Evolutionary conservation across 2,888 invertebrate genomes (phyloP).

Genomic region (Napeogenes inachia): DNA sequence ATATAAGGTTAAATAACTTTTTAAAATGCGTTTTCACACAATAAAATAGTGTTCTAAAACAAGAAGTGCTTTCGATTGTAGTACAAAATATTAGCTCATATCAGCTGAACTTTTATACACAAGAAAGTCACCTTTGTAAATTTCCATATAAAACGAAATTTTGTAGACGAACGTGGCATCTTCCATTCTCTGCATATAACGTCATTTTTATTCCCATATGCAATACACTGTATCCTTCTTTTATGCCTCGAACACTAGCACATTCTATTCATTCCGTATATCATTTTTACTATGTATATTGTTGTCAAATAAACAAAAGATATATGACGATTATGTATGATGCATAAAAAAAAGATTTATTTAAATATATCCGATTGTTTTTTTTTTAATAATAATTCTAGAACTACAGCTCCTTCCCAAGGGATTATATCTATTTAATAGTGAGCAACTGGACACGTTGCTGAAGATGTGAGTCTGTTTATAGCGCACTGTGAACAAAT

Average conservation of each 20-base stretch:
- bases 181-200: conserved; percentile 4
- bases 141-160: not conserved
- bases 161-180: not conserved
- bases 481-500: too few relatives aligned
- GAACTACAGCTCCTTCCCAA: too few relatives aligned
- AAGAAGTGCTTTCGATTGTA: too few relatives aligned
- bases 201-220: conserved; percentile 4
- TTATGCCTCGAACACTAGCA: conserved; percentile 2
- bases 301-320: conserved; percentile 6
- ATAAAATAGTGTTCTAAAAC: too few relatives aligned
- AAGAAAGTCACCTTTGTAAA: not conserved
- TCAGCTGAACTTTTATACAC: not conserved
- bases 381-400: not conserved
- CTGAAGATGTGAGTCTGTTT: too few relatives aligned
- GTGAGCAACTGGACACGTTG: too few relatives aligned
- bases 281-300: not conserved
- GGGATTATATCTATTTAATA: too few relatives aligned
- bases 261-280: conserved; percentile 2
- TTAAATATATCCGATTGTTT: not conserved
- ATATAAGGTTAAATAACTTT: too few relatives aligned
- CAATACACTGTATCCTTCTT: not conserved
- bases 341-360: not conserved
- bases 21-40: too few relatives aligned
- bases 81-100: too few relatives aligned
- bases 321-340: too few relatives aligned